Base-by-base conservation (phyloP, 2,797 vertebrate genomes). In the Euphonia xanthogaster region DNA sequence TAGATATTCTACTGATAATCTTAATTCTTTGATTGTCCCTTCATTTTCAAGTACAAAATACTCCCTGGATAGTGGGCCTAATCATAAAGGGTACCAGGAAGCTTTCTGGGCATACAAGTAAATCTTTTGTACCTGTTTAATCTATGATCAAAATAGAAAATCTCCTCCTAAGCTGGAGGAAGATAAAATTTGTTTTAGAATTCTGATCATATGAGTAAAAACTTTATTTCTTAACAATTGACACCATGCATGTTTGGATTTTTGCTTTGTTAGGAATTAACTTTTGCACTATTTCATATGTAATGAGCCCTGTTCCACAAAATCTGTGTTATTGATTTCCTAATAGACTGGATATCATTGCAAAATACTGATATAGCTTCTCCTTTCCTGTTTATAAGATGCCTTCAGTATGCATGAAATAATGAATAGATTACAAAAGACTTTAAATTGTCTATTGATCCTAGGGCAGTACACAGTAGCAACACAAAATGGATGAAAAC, bases 371-470 rank as follows among this genome's bases (percentile, higher is more conserved):
- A 90, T 70, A 75, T 22, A 95, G 83, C 44, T 40, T 89, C 90
- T 71, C 65, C 77, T 80, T 96, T 90, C 47, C 45, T 82, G 10
- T 55, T 39, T 51, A 51, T 91, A 92, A 96, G 95, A 86, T 63
- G 50, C n/a, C 83, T 92, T 95, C 61, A 83, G 58, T 88, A 88
- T 95, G 85, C 68, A 87, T 54, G 39, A 94, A 97, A 85, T 94
- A 93, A 94, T 93, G 68, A 97, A 95, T 96, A 96, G 95, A 96
- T 97, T 97, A 96, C 60, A 94, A 91, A 89, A 85, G 54, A 93
- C 88, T 93, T 97, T 95, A 97, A 96, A 97, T 94, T 96, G 63
- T 83, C 28, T 97, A 96, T 97, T 85, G 96, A 98, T 97, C 85
- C 77, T 86, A 65, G 47, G 77, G 54, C 28, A 86, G 24, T 37